phyloP scores from a whole-genome alignment of 1,140 invertebrate genomes.

The Eupristina koningsbergeri region DNA sequence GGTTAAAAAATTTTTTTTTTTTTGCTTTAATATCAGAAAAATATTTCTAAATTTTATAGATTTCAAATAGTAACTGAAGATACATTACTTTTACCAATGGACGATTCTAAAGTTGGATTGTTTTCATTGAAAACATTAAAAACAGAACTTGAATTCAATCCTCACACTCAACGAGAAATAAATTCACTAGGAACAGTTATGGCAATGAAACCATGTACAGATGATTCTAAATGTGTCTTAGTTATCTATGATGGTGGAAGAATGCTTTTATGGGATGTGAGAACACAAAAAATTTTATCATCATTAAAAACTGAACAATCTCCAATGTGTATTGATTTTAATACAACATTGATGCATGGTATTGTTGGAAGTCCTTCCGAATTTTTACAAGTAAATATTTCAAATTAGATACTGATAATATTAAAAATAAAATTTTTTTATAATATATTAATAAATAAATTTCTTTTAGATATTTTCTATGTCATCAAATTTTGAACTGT shows the following conservation, averaged over 20 bases:
- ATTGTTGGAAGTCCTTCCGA: constrained; percentile 78
- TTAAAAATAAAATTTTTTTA: constrained; percentile 6
- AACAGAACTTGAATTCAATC: constrained; percentile 70
- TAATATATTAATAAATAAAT: not conserved
- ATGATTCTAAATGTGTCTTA: constrained; percentile 75
- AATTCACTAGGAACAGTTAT: constrained; percentile 77
- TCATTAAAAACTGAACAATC: constrained; percentile 77
- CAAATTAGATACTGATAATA: constrained; percentile 59
- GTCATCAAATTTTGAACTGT: constrained; percentile 65
- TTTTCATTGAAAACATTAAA: constrained; percentile 75
- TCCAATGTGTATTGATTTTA: constrained; percentile 81
- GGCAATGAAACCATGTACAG: constrained; percentile 76
- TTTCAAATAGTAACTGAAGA: constrained; percentile 76
- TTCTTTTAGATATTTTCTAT: constrained; percentile 66
- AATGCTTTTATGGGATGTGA: constrained; percentile 79
- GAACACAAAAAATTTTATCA: constrained; percentile 74
- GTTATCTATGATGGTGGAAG: constrained; percentile 80
- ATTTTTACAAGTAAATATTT: constrained; percentile 75
- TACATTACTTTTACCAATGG: constrained; percentile 76
- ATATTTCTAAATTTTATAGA: constrained; percentile 23
- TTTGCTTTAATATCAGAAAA: not conserved
- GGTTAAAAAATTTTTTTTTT: not conserved
- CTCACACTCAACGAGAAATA: constrained; percentile 61
- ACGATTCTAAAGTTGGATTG: constrained; percentile 77
- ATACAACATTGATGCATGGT: constrained; percentile 76